Evolutionary conservation across 2,113 vertebrate genomes (phyloP).

Genomic region (Camelus dromedarius): DNA sequence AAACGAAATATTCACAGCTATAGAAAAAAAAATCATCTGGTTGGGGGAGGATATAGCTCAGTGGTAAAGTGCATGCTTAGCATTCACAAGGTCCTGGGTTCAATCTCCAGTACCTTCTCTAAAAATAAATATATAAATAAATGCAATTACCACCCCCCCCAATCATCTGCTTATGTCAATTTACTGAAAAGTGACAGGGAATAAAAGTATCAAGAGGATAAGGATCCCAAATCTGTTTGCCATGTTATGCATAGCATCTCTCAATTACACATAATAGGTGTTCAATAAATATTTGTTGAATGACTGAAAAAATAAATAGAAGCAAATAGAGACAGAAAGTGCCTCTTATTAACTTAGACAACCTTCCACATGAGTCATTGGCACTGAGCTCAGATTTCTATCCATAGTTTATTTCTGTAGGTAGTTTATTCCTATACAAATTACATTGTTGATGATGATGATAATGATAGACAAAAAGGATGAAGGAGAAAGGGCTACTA

Average conservation of each 20-base stretch:
- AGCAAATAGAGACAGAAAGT: slow-evolving; percentile 24
- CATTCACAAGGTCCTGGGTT: no score
- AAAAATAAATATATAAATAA: no score
- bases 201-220: neutral
- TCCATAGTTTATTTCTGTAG: neutral
- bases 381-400: neutral
- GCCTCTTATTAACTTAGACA: neutral
- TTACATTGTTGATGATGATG: neutral
- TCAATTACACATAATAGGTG: neutral
- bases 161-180: neutral
- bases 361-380: neutral
- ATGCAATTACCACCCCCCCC: no score
- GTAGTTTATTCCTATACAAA: neutral
- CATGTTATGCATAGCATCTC: neutral
- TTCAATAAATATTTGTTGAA: slow-evolving; percentile 4
- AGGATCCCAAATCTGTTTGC: neutral
- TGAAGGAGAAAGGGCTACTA: neutral
- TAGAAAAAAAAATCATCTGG: neutral
- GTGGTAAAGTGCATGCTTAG: no score
- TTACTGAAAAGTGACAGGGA: neutral
- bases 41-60: no score
- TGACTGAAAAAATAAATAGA: neutral
- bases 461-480: neutral
- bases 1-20: neutral
- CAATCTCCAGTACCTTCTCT: no score